These are phyloP conservation scores for Lithophane semibrunnea DNA, from an alignment of 2,888 invertebrate species.

Conservation along the genomic window DNA sequence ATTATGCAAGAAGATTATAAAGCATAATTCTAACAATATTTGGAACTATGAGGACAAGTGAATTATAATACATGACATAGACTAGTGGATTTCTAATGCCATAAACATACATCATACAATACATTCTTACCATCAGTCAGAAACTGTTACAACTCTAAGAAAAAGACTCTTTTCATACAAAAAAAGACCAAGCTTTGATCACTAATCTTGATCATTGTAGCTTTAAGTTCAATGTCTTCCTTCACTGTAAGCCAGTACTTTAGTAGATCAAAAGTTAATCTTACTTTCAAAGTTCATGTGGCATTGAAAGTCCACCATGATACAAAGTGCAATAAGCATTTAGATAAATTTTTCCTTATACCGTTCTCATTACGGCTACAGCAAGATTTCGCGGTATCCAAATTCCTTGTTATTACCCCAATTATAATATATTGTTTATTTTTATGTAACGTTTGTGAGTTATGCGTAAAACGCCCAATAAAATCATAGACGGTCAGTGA, in stretches of 20 bases:
- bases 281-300: neutral
- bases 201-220: neutral
- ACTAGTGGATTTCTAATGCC: too few relatives aligned
- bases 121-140: neutral
- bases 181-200: neutral
- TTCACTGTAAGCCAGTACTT: neutral
- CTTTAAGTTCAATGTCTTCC: neutral
- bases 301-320: neutral
- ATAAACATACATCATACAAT: neutral
- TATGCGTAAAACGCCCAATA: slow-evolving; percentile 3
- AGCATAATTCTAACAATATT: too few relatives aligned
- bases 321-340: neutral
- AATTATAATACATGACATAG: too few relatives aligned
- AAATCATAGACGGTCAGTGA: slow-evolving; percentile 11
- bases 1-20: too few relatives aligned
- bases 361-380: neutral
- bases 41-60: too few relatives aligned
- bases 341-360: slow-evolving; percentile 23
- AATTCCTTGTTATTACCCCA: neutral
- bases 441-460: neutral
- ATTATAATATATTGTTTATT: slow-evolving; percentile 28
- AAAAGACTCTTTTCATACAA: neutral
- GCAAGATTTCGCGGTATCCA: slow-evolving; percentile 16
- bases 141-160: neutral
- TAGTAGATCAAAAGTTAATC: neutral